Percentiles rank a stretch among this genome's conserved stretches.
phyloP scores from a whole-genome alignment of 2,113 vertebrate species.

The Oxyruncus cristatus region DNA sequence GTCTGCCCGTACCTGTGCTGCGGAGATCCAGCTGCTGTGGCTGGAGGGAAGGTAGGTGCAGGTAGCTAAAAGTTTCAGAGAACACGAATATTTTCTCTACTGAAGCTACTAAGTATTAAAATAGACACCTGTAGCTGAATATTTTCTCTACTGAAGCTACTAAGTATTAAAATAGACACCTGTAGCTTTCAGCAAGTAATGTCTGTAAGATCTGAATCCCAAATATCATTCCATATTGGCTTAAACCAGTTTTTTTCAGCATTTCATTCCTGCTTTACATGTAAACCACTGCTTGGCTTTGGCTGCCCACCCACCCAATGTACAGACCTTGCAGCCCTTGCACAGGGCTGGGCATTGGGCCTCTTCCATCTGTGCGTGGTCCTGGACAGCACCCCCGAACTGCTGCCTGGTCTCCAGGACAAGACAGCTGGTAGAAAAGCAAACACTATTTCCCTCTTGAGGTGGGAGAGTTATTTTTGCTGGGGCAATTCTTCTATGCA shows the following conservation, averaged over 20 bases:
- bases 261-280: not conserved
- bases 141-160: not conserved
- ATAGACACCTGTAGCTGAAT: not conserved
- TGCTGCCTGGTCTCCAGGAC: fast-evolving
- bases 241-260: not conserved
- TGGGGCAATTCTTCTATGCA: not conserved
- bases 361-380: fast-evolving
- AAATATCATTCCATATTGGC: not conserved
- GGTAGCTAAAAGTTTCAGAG: not conserved
- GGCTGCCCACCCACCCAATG: fast-evolving
- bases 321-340: fast-evolving
- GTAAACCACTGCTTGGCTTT: not conserved
- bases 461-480: not conserved
- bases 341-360: fast-evolving
- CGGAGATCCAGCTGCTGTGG: not conserved
- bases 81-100: not conserved
- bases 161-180: not conserved
- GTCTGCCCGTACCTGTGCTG: fast-evolving
- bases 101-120: not conserved
- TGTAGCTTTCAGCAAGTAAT: not conserved
- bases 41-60: not conserved
- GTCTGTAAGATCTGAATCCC: not conserved
- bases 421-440: not conserved
- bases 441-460: fast-evolving
- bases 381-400: not conserved